phyloP scores from a whole-genome alignment of 2,797 vertebrate genomes.

The Austrolebias charrua region DNA sequence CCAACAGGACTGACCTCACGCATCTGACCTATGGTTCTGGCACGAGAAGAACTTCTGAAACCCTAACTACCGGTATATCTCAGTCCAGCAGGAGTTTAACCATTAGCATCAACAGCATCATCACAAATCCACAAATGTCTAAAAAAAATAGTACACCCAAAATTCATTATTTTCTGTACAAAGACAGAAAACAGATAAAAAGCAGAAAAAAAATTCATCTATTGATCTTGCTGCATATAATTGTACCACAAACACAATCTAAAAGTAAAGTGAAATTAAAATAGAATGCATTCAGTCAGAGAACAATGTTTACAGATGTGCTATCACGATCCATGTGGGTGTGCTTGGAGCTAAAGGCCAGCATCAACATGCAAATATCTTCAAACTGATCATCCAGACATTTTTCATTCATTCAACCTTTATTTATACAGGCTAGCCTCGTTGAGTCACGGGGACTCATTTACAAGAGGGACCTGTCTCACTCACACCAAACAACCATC shows the following conservation, averaged over 20 bases:
- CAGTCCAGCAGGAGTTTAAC: conserved; percentile 24
- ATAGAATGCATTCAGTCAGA: conserved; percentile 3
- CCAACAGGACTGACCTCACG: conserved; percentile 30
- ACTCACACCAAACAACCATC: too few relatives aligned
- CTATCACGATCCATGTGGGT: background rate
- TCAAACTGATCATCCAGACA: background rate
- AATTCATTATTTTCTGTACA: background rate
- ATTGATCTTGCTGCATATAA: background rate
- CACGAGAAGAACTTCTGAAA: conserved; percentile 21
- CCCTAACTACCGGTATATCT: conserved; percentile 13
- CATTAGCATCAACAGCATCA: background rate
- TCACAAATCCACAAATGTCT: background rate
- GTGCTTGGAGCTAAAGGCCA: conserved; percentile 2
- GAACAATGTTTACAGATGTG: conserved; percentile 2
- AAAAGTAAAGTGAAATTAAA: conserved; percentile 12
- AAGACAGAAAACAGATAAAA: background rate
- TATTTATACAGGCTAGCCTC: too few relatives aligned
- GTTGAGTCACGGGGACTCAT: too few relatives aligned
- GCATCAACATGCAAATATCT: background rate
- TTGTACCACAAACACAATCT: background rate
- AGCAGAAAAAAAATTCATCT: background rate
- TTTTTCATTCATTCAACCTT: too few relatives aligned
- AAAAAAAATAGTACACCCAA: background rate
- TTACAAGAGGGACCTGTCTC: too few relatives aligned
- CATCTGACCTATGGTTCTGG: conserved; percentile 17